Base-by-base conservation (phyloP, 2,797 vertebrate species). In the Cyclura pinguis region DNA sequence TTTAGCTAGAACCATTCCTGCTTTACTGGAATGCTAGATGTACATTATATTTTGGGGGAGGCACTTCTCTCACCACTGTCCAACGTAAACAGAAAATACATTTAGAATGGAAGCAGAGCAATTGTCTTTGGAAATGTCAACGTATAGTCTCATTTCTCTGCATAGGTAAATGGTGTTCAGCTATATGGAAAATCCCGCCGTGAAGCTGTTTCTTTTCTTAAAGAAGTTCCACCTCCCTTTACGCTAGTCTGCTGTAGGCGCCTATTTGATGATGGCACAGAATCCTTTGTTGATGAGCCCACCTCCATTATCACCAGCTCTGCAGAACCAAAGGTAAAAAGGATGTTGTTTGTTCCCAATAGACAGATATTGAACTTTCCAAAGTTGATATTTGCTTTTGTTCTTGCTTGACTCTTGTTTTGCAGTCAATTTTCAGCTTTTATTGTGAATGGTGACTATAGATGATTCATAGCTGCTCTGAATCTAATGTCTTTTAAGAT, bases 221-320 rank as follows among this genome's bases (percentile, higher is more conserved):
- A 98, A 91, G 98, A 99, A 72, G 98, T 98, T 42, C 99, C 99
- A 0, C 98, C 99, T 24, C 99, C 99, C 0, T 99, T 99, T 92
- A 99, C 98, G 0, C 84, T 99, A 96, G 98, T 99, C 91, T 99
- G 98, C 97, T 99, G 99, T 93, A 97, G 99, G 50, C 98, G 97
- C 3, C 97, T 98, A 0, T 96, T 96, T 76, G 97, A 97, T 1
- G 98, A 98, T 12, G 97, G 95, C 92, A 92, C 20, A 0, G 98
- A 98, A 87, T 97, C 97, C 42, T 96, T 96, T 50, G 97, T 97
- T 67, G 98, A 98, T 16, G 98, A 98, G 24, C 94, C 96, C 82
- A 83, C 92, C 35, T 85, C 93, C 0, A 0, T 88, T 20, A 92
- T 69, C 52, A 1, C 27, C 52, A 2, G 84, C 13, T 67, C 52